Evolutionary conservation across 30 jellyfish, hydroid and myxozoan species (phyloP).

Genomic region (Morbakka virulenta): DNA sequence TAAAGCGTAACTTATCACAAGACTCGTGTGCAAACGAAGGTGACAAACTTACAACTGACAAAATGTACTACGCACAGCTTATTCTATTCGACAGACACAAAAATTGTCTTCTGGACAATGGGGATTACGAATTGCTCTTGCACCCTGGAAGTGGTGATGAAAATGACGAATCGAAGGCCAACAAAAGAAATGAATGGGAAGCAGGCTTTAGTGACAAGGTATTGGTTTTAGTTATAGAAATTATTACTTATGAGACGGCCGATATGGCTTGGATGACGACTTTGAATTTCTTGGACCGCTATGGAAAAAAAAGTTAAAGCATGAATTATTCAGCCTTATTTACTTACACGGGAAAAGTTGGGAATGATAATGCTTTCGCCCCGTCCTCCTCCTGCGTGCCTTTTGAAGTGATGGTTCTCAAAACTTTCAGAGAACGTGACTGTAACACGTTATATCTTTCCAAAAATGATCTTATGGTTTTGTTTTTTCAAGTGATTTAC

Average conservation of each 20-base stretch:
- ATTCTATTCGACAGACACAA: constrained; percentile 87
- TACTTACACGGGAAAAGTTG: too few relatives aligned
- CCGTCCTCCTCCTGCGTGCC: too few relatives aligned
- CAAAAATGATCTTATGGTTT: too few relatives aligned
- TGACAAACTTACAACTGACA: constrained; percentile 25
- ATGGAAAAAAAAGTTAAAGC: not conserved
- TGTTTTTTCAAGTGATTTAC: too few relatives aligned
- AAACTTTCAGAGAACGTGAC: too few relatives aligned
- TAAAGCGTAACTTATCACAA: constrained; percentile 13
- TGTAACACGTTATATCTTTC: too few relatives aligned
- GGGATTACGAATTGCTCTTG: constrained; percentile 90
- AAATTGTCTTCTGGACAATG: constrained; percentile 73
- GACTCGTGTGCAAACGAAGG: constrained; percentile 6
- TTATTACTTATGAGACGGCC: too few relatives aligned
- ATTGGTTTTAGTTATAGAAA: too few relatives aligned
- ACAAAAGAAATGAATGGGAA: constrained; percentile 68
- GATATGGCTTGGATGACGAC: too few relatives aligned
- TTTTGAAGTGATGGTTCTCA: too few relatives aligned
- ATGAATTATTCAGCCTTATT: too few relatives aligned
- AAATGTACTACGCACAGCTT: constrained; percentile 79
- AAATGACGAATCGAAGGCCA: constrained; percentile 27
- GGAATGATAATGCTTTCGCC: too few relatives aligned
- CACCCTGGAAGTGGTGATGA: constrained; percentile 54
- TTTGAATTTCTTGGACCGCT: not conserved
- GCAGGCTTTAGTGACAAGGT: constrained; percentile 70